Percentiles rank a stretch among this genome's conserved stretches.
phyloP scores from a whole-genome alignment of 2,888 invertebrate genomes.

The Eustalomyia histrio region DNA sequence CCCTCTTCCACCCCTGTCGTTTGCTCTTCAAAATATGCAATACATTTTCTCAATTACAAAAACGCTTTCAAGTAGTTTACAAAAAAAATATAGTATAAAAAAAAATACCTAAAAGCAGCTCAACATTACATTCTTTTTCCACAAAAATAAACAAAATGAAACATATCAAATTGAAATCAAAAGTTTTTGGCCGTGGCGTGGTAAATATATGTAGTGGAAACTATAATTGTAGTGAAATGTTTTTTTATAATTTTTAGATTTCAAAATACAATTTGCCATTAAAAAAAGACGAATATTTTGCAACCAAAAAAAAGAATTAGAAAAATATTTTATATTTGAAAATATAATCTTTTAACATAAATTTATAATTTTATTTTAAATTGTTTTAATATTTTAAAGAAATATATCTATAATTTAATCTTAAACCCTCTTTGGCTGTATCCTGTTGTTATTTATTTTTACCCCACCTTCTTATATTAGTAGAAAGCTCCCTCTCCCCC shows the following conservation, averaged over 20 bases:
- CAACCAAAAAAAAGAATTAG: conserved; percentile 47
- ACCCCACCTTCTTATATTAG: background rate
- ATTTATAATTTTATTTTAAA: conserved; percentile 30
- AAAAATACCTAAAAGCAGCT: conserved; percentile 38
- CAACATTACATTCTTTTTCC: conserved; percentile 61
- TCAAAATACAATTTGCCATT: conserved; percentile 48
- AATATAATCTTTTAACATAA: no score
- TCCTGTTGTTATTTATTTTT: background rate
- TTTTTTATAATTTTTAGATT: conserved; percentile 34
- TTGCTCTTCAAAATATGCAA: conserved; percentile 45
- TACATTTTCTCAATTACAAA: conserved; percentile 53
- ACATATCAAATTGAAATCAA: conserved; percentile 67
- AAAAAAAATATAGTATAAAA: conserved; percentile 8
- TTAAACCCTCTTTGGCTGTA: background rate
- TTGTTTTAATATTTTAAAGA: conserved; percentile 34
- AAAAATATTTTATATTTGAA: conserved; percentile 21
- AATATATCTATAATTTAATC: conserved; percentile 6
- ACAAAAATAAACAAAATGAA: conserved; percentile 56
- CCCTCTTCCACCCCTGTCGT: background rate
- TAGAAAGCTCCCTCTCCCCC: background rate
- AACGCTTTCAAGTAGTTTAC: conserved; percentile 59
- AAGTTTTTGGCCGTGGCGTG: conserved; percentile 76
- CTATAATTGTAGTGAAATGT: conserved; percentile 57
- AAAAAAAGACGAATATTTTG: conserved; percentile 61
- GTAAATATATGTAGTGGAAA: conserved; percentile 76